Conservation (phyloP, 2,888 invertebrate species). For the Drosophila differens region DNA sequence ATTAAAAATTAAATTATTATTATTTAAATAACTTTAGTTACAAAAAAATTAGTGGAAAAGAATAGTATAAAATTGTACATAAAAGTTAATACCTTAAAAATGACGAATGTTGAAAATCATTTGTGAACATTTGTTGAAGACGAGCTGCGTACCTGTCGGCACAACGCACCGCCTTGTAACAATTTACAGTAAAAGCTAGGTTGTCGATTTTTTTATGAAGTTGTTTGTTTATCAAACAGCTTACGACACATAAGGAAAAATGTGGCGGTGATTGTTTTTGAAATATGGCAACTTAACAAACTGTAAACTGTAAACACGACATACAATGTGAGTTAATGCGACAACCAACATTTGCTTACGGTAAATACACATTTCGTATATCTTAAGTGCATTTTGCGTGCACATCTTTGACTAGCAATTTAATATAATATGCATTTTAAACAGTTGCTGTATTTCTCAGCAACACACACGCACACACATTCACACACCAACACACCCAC, state of each 20-base stretch:
- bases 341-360: slow-evolving; percentile 11
- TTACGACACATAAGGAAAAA: slow-evolving; percentile 26
- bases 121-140: background rate
- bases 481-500: slow-evolving; percentile 1
- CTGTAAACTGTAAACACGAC: background rate
- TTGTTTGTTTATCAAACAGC: slow-evolving; percentile 32
- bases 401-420: slow-evolving; percentile 23
- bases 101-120: background rate
- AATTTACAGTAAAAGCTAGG: background rate
- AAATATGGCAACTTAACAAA: slow-evolving; percentile 28
- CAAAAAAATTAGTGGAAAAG: background rate
- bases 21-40: background rate
- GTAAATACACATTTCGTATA: slow-evolving; percentile 14
- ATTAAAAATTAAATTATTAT: background rate
- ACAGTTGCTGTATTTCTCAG: slow-evolving; percentile 58
- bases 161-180: slow-evolving; percentile 1
- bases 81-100: background rate
- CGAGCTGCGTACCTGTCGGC: slow-evolving; percentile 6
- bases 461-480: slow-evolving; percentile 11
- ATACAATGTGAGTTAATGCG: background rate
- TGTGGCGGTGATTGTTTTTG: slow-evolving; percentile 23
- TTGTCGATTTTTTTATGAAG: background rate
- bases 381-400: slow-evolving; percentile 15
- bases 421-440: slow-evolving; percentile 52
- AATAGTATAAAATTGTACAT: background rate